Evolutionary conservation across 1,140 invertebrate species (phyloP), one percentile per base, ranked within the genome.

Genomic region (Aplysia californica): DNA sequence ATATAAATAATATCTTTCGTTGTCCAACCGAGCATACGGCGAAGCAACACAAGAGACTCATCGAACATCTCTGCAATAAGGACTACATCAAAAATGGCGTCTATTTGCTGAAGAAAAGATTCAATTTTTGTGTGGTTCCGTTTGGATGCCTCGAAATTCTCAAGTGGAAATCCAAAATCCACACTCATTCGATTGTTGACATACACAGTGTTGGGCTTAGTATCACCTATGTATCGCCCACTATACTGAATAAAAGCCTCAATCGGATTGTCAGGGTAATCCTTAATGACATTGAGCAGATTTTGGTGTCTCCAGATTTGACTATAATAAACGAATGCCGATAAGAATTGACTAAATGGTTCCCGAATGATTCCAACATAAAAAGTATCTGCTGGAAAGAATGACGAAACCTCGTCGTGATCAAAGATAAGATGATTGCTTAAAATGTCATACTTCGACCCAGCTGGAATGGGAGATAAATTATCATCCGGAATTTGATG

Each of bases 41-140:
- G 84, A 20, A 92, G 79, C 6, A 92, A 80, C 41, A 92, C 86
- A 35, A 92, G 79, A 6, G 91, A 92, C 75, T 91, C 90, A 73
- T 92, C 90, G 82, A 92, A 90, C 71, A 89, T 85, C 80, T 92
- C 91, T 5, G 89, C 82, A 4, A 92, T 87, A 90, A 92, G 88
- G 21, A 92, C 88, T 20, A 92, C 83, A 71, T 89, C 85, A 81
- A 92, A 92, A 6, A 76, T 36, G 4, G 55, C 38, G 6, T 80
- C 77, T 4, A 83, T n/a, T 2, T 38, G 10, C 15, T 71, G 18
- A 31, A 84, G 71, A 65, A 75, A 82, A 18, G n/a, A 23, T 36
- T 44, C 5, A 29, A 80, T 39, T 20, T 21, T 38, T 23, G 21
- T 35, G 0, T 29, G 29, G 41, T 68, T 56, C 2, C 29, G 20